Base-by-base conservation (phyloP, 1,140 invertebrate species). In the Lasioglossum albipes region DNA sequence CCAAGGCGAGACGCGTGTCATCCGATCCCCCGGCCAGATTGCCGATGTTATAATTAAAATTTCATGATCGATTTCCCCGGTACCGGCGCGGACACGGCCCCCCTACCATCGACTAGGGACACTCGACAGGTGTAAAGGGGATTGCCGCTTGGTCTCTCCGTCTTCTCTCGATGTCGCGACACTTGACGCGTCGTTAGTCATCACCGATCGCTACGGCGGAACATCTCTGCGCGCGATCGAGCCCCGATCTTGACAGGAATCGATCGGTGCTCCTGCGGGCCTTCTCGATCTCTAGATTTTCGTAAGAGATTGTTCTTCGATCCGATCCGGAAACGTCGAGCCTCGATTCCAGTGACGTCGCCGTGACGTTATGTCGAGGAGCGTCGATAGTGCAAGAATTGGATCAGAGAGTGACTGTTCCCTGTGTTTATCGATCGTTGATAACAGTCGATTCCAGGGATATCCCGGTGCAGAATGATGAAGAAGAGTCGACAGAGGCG, bases 11-110 rank as follows among this genome's bases (percentile, higher is more conserved):
- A 36, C 66, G 59, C 36, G 76, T 78, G 70, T 79, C 68, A 65
- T 72, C 22, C 70, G 76, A 79, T 79, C 42, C 5, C 12, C 13
- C 45, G 5, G 22, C 42, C 68, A 5, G 49, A 67, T 79, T 74
- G 65, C 57, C 62, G 18, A 7, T 22, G 61, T 41, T 49, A 20
- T 45, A 75, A 84, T 85, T 68, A 79, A 76, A 65, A 71, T 61
- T 83, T 61, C 66, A 67, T 57, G 36, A 81, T 76, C 65, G 69
- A 85, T 85, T 65, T 42, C 74, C 7, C 16, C 59, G 16, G 27
- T 36, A 10, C 18, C 31, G 31, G 27, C 13, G 18, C 31, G 27
- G 61, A 31, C 61, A 13, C 27, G 61, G 4, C 16, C 22, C 49
- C 13, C n/a, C 65, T 67, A 42, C 49, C 16, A 18, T 20, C 5